Evolutionary conservation across 2,888 invertebrate species (phyloP), one percentile per base, ranked within the genome.

Genomic region (Nemotelus nigrinus): DNA sequence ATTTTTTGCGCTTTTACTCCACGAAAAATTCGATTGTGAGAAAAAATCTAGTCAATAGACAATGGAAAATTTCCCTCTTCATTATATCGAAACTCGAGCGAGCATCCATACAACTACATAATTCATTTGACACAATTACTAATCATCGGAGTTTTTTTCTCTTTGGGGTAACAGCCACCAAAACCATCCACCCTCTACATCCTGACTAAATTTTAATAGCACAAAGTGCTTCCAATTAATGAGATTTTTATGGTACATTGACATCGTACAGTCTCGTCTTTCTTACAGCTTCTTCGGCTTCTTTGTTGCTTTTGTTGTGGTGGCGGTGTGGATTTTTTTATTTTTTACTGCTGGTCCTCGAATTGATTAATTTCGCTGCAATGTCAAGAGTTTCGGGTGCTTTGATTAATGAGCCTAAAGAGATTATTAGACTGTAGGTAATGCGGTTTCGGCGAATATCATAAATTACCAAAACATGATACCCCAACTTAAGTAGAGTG

Each of bases 211-310:
- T 39, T 63, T 63, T 63, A 63, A 63, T 63, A 63, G 43, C 41
- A 63, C 25, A 50, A 72, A 72, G 58, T 58, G 72, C 25, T 72
- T 60, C 72, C 72, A 72, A 72, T 72, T 72, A 72, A 72, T 72
- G 72, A 72, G 72, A 60, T 58, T 72, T 72, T 72, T 53, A 68
- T 68, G 68, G 53, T 68, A 50, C 48, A 68, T 10, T 53, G 53
- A 10, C 68, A 39, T 47, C 48, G 39, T 2, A 39, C 1, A 41
- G 43, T 48, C 53, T 65, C 53, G 48, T 53, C 53, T 44, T 47
- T 65, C 50, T 68, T 68, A 4, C 57, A 8, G 25, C 25, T 57
- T 57, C 25, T 10, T 57, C 57, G 10, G 25, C 25, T 10, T 57
- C 57, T 57, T 25, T 57, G 5, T 10, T 57, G 57, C 2, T 57